Evolutionary conservation across 2,797 vertebrate genomes (phyloP).

Genomic region (Spinus olivaceus): DNA sequence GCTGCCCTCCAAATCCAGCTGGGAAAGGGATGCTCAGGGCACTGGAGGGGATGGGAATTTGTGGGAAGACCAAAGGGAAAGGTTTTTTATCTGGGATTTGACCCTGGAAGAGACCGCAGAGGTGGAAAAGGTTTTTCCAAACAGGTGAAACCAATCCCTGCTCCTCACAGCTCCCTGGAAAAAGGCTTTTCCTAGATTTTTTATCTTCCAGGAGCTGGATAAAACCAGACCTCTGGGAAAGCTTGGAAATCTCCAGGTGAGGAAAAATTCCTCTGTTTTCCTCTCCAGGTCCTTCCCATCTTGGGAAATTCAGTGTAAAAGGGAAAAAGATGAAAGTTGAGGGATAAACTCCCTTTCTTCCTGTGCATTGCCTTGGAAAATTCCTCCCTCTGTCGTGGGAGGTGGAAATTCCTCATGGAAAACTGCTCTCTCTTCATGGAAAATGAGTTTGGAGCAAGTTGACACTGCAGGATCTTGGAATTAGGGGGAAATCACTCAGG

Average conservation of each 20-base stretch:
- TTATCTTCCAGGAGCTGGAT: not conserved
- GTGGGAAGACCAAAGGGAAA: not conserved
- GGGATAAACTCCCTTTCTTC: not conserved
- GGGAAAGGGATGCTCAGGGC: not conserved
- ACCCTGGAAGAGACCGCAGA: fast-evolving
- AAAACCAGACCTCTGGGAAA: fast-evolving
- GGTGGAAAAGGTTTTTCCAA: not conserved
- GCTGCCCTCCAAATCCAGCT: not conserved
- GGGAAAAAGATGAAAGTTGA: fast-evolving
- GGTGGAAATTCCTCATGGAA: not conserved
- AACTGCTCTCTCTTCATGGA: not conserved
- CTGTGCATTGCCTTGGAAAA: not conserved
- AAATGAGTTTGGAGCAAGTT: not conserved
- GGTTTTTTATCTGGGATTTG: not conserved
- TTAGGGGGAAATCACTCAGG: fast-evolving
- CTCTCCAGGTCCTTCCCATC: fast-evolving
- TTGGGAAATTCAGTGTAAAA: too few relatives aligned
- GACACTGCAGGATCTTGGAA: not conserved
- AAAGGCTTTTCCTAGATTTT: not conserved
- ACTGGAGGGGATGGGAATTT: fast-evolving
- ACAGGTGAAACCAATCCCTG: not conserved
- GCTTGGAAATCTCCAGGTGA: not conserved
- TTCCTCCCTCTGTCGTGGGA: not conserved
- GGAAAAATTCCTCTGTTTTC: not conserved
- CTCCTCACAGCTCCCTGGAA: not conserved